Conservation (phyloP, 2,888 invertebrate genomes). For the Amblyjoppa fuscipennis region DNA sequence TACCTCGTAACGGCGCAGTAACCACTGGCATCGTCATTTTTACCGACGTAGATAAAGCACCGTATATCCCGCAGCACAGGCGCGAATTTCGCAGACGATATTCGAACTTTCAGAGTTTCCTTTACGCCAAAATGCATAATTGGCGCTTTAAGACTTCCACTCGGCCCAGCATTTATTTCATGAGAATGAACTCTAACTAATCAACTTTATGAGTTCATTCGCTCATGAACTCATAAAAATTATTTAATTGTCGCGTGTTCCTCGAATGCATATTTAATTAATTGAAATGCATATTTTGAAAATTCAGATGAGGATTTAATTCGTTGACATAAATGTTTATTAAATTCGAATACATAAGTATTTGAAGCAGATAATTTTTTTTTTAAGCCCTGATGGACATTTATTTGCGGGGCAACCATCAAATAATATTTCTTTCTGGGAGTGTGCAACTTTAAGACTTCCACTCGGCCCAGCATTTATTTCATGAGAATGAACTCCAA, state of each 20-base stretch:
- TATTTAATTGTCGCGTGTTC: background rate
- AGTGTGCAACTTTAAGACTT: background rate
- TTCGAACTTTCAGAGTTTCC: background rate
- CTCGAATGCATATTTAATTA: too few relatives aligned
- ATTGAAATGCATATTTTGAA: too few relatives aligned
- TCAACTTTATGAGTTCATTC: background rate
- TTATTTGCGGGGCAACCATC: too few relatives aligned
- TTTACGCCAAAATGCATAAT: background rate
- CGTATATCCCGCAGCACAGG: background rate
- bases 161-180: background rate
- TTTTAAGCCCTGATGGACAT: too few relatives aligned
- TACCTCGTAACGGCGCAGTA: slow-evolving; percentile 16
- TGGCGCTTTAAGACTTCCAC: background rate
- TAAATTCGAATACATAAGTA: too few relatives aligned
- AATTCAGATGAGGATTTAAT: too few relatives aligned
- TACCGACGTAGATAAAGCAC: background rate
- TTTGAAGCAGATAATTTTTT: too few relatives aligned
- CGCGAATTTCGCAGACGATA: background rate
- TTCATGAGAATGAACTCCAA: background rate
- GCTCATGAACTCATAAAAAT: background rate
- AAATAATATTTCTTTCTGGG: too few relatives aligned
- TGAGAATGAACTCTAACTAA: background rate
- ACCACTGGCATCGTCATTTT: background rate
- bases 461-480: background rate
- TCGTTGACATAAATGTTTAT: too few relatives aligned